Percentiles rank a stretch among this genome's conserved stretches.
Evolutionary conservation across 1,140 invertebrate species (phyloP).

Genomic region (Achroia grisella): DNA sequence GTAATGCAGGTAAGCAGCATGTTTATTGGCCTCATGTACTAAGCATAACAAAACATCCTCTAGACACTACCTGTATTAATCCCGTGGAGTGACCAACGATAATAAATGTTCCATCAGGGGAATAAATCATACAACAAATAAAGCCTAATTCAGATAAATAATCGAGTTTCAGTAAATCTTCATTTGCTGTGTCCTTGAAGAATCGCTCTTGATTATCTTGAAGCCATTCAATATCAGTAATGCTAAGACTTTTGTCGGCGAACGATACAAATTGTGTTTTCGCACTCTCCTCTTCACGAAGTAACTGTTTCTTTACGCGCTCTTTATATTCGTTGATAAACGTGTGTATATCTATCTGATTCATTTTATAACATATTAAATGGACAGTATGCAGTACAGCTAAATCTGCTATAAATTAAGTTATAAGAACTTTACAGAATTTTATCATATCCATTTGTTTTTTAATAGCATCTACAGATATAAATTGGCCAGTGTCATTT

Average conservation of each 20-base stretch:
- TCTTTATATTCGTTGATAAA: constrained; percentile 45
- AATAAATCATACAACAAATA: constrained; percentile 43
- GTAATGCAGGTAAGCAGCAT: too few species aligned
- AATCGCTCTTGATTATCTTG: constrained; percentile 46
- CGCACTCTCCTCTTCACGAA: constrained; percentile 19
- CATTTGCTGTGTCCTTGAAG: constrained; percentile 42
- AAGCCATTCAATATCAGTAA: constrained; percentile 32
- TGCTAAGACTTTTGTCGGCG: constrained; percentile 27
- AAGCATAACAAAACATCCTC: too few species aligned
- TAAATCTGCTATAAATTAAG: too few species aligned
- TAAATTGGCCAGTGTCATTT: too few species aligned
- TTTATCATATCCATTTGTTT: too few species aligned
- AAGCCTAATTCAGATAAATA: constrained; percentile 49
- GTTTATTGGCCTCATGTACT: too few species aligned
- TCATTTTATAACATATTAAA: constrained; percentile 37
- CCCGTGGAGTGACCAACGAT: constrained; percentile 51
- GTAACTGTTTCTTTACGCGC: constrained; percentile 34
- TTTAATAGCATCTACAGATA: too few species aligned
- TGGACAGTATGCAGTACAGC: too few species aligned
- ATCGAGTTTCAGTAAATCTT: constrained; percentile 18
- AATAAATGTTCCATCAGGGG: constrained; percentile 37
- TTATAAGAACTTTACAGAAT: too few species aligned
- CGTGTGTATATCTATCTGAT: constrained; percentile 42
- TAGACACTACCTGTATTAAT: constrained; percentile 46
- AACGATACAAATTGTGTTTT: constrained; percentile 41